Evolutionary conservation across 2,888 invertebrate species (phyloP), one percentile per base, ranked within the genome.

Genomic region (Tetheella fluctuosa): DNA sequence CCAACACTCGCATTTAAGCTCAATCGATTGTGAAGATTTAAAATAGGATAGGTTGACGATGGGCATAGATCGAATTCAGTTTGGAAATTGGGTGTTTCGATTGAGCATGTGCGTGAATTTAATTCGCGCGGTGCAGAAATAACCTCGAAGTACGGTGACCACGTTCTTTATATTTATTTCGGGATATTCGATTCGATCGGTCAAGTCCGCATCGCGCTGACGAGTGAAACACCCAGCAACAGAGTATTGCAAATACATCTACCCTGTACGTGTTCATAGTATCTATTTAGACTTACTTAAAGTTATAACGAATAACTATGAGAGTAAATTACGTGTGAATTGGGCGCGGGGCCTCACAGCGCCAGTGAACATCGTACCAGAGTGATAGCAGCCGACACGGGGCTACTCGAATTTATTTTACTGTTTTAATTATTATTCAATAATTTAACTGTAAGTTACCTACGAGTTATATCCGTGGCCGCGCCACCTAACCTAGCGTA

Each of bases 201-300:
- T 61, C 56, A 65, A 65, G 59, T 62, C 68, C 68, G 63, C 65
- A 65, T 64, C 63, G 60, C 72, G 69, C 72, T 63, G 60, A 80
- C 83, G 83, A 83, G 84, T 78, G 81, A 77, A 81, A 73, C 84
- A 76, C 83, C 86, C 90, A 88, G 89, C 79, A 77, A 90, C 91
- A 91, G 91, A 89, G 90, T 90, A 89, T 85, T 87, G 88, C 84
- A 88, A 81, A 83, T 84, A 88, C 88, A 89, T 88, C 93, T 93
- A 93, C 93, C 93, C 93, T 93, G 93, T 92, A 92, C 91, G 89
- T 88, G 88, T 85, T 90, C 85, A 88, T 88, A 89, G 84, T 89
- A 87, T 81, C 89, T 90, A 89, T 88, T 84, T 85, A 89, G 85
- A 86, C 85, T 89, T 89, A 89, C 81, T 84, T 85, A 87, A 80